A percentile compares a stretch with the other conserved stretches of the same genome.
phyloP scores from a whole-genome alignment of 2,888 invertebrate genomes.

The Lasiommata megera region DNA sequence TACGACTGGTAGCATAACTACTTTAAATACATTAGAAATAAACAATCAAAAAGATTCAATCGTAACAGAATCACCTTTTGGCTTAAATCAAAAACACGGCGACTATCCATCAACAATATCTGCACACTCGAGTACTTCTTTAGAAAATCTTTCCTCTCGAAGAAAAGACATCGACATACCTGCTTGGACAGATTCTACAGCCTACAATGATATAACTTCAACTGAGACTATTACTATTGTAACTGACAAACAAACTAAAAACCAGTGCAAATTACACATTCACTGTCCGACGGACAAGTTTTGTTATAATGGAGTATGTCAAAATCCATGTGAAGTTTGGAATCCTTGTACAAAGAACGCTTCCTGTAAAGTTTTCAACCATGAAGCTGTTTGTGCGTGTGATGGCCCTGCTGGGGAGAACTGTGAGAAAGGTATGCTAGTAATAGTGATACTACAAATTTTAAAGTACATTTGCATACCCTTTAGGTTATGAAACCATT shows the following conservation, averaged over 20 bases:
- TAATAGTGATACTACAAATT: constrained; percentile 40
- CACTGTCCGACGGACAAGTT: constrained; percentile 84
- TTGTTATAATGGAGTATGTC: constrained; percentile 84
- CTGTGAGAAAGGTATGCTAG: constrained; percentile 84
- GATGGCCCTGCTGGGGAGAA: constrained; percentile 80
- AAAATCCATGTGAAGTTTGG: constrained; percentile 81
- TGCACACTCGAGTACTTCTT: constrained; percentile 48
- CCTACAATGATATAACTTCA: constrained; percentile 61
- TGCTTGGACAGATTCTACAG: constrained; percentile 69
- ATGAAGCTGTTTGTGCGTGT: constrained; percentile 84
- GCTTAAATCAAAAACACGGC: not conserved
- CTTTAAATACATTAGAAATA: not conserved
- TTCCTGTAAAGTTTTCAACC: constrained; percentile 83
- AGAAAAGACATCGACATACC: constrained; percentile 70
- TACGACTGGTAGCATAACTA: not conserved
- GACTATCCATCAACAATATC: constrained; percentile 30
- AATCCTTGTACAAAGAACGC: constrained; percentile 82
- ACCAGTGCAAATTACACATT: constrained; percentile 81
- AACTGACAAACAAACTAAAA: constrained; percentile 51
- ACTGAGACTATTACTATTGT: constrained; percentile 50
- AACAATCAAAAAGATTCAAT: not conserved
- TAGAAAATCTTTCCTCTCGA: constrained; percentile 66
- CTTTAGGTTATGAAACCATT: not conserved
- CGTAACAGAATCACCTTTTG: not conserved
- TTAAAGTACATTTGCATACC: constrained; percentile 21